Evolutionary conservation across 2,797 vertebrate genomes (phyloP).

Genomic region (Paguma larvata): DNA sequence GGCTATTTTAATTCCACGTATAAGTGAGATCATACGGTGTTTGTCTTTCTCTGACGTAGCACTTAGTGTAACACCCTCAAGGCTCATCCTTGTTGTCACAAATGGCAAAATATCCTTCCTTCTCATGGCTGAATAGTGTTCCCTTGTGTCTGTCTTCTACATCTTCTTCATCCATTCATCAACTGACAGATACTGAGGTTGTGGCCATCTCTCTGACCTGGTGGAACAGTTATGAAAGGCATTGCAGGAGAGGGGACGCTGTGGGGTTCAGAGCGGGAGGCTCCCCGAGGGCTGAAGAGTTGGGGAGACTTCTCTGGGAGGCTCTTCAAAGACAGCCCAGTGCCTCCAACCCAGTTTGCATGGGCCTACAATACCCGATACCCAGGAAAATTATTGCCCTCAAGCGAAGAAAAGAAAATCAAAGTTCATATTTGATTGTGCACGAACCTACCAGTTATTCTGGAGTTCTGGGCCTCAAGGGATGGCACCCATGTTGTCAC

Average conservation of each 20-base stretch:
- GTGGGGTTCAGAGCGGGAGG: too few species aligned
- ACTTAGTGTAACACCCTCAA: neutral
- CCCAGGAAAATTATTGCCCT: too few species aligned
- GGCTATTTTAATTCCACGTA: neutral
- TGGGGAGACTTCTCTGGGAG: too few species aligned
- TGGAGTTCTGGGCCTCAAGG: neutral
- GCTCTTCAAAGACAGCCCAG: too few species aligned
- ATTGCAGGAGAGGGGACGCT: neutral
- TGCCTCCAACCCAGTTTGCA: too few species aligned
- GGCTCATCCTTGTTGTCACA: neutral
- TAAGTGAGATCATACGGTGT: neutral
- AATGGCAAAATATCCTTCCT: neutral
- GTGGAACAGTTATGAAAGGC: neutral
- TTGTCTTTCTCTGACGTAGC: neutral
- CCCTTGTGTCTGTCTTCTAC: neutral
- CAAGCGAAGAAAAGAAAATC: too few species aligned
- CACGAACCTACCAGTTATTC: neutral
- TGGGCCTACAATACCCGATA: too few species aligned
- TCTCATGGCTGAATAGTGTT: neutral
- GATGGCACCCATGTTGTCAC: neutral
- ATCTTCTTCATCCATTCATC: neutral
- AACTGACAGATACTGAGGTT: neutral
- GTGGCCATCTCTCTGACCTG: neutral
- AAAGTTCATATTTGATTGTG: too few species aligned
- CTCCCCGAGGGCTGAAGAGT: too few species aligned